phyloP scores from a whole-genome alignment of 1,140 invertebrate species.

The Nasonia giraulti region DNA sequence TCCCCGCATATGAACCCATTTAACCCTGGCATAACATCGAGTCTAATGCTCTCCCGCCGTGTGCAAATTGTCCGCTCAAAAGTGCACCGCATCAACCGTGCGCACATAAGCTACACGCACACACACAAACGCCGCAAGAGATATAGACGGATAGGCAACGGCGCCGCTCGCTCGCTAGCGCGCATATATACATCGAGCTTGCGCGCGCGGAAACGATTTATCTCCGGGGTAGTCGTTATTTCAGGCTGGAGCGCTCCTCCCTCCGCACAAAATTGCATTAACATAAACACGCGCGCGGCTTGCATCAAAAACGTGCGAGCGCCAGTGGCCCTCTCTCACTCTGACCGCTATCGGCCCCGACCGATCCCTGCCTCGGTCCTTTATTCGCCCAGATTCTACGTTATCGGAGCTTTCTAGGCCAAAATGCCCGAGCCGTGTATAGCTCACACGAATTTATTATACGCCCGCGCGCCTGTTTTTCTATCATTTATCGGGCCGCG shows the following conservation, averaged over 20 bases:
- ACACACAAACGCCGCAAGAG: background rate
- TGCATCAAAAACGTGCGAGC: conserved; percentile 59
- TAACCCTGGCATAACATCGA: background rate
- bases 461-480: background rate
- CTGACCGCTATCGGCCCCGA: conserved; percentile 43
- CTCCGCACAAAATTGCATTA: conserved; percentile 67
- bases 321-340: background rate
- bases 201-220: conserved; percentile 65
- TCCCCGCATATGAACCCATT: too few species aligned
- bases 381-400: conserved; percentile 50
- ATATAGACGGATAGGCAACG: background rate
- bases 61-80: background rate
- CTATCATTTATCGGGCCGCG: background rate
- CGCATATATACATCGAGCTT: background rate
- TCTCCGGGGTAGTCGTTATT: conserved; percentile 67
- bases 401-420: conserved; percentile 30
- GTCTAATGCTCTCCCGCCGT: too few species aligned
- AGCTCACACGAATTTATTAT: conserved; percentile 10
- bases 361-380: conserved; percentile 48
- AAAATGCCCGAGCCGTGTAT: background rate
- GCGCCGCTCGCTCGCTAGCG: background rate
- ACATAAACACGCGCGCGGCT: conserved; percentile 64
- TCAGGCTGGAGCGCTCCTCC: conserved; percentile 53
- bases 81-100: background rate
- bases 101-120: background rate